Base-by-base conservation (phyloP, 2,113 vertebrate genomes). In the Sinocyclocheilus rhinocerous region DNA sequence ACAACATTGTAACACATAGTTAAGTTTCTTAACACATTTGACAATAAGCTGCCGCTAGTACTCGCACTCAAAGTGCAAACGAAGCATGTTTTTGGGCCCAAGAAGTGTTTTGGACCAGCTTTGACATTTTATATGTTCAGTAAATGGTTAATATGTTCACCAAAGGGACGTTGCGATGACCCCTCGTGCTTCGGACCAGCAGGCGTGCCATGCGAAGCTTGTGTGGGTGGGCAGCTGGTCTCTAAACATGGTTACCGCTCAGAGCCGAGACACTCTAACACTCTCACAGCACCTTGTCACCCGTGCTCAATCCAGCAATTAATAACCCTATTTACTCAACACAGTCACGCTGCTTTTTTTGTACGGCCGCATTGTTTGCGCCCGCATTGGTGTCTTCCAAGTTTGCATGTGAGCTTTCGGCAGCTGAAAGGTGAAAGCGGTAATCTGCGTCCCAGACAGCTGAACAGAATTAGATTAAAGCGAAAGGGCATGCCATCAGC, bases 121-220 rank as follows among this genome's bases (percentile, higher is more conserved):
- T 33, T 69, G 26, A 33, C 12, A 52, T 52, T 5, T 15, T 69
- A 33, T 8, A 36, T 91, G 87, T 91, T 92, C 92, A 93, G 87
- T 92, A 91, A 94, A 92, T 90, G 88, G 92, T 94, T 93, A 92
- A 93, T 86, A 86, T 87, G 90, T 89, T 92, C 89, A 91, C 83
- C 84, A 87, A 87, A 85, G 76, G 78, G 84, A 76, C 80, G 73
- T 87, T 82, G 67, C 77, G 83, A 90, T 91, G 88, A 89, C 86
- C 87, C 88, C 52, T 7, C 59, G 79, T 87, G 89, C 88, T 90
- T 82, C 12, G 72, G 81, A 77, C 61, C 84, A 76, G 70, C 67
- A 85, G 63, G 76, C 81, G 81, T 86, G 87, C 80, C 87, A 86
- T 90, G 88, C 89, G 59, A 89, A 83, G 86, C 67, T 90, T 89